A percentile compares a stretch with the other conserved stretches of the same genome.
phyloP scores from a whole-genome alignment of 2,797 vertebrate species.

The Bradypodion ventrale region DNA sequence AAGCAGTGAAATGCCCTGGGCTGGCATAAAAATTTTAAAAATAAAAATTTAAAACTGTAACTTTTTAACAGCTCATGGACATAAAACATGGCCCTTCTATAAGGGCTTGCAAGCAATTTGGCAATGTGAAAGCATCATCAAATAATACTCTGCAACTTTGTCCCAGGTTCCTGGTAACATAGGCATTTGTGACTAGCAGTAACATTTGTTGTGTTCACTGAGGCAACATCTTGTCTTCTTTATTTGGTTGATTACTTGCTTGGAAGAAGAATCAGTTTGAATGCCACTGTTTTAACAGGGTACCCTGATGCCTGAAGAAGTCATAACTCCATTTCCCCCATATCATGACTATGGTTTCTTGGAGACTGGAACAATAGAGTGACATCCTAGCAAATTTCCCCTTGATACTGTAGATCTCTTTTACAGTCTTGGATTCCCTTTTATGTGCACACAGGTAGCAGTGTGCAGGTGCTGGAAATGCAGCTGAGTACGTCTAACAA shows the following conservation, averaged over 20 bases:
- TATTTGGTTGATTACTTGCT: conserved; percentile 15
- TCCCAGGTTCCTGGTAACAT: not conserved
- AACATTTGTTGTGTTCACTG: not conserved
- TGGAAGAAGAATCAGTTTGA: not conserved
- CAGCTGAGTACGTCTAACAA: not conserved
- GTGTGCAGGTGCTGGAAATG: not conserved
- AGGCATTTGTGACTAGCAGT: not conserved
- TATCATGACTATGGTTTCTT: not conserved
- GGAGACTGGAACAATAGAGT: not conserved
- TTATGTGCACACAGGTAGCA: not conserved
- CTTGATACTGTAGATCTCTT: conserved; percentile 1
- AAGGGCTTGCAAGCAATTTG: not conserved
- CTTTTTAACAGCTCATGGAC: not conserved
- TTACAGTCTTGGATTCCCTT: not conserved
- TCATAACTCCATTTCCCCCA: not conserved
- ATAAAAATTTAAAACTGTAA: not conserved
- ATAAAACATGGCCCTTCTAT: not conserved
- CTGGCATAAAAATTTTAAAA: not conserved
- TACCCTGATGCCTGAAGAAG: not conserved
- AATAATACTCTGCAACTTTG: not conserved
- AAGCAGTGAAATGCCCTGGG: not conserved
- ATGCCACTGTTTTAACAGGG: not conserved
- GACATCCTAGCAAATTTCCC: conserved; percentile 11
- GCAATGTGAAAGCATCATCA: not conserved
- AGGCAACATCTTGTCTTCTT: not conserved